phyloP scores from a whole-genome alignment of 2,888 invertebrate species.

The Drosophila peninsularis region DNA sequence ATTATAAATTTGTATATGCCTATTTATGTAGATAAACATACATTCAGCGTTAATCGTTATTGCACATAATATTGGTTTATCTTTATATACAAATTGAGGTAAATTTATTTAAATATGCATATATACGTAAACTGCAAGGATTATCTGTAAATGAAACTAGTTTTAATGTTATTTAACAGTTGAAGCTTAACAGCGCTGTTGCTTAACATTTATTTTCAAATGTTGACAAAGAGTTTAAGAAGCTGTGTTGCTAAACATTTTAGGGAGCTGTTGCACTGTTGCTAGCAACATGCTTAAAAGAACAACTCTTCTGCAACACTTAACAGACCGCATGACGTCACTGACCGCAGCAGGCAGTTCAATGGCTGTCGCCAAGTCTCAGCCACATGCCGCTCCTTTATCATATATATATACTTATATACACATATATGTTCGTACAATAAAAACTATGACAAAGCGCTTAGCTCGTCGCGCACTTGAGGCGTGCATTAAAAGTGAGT shows the following conservation, averaged over 20 bases:
- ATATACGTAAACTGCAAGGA: too few species aligned
- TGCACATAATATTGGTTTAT: background rate
- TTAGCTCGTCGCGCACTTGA: slow-evolving; percentile 37
- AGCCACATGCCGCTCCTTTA: background rate
- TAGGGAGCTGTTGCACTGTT: background rate
- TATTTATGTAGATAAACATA: background rate
- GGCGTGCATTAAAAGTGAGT: slow-evolving; percentile 35
- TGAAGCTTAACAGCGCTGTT: background rate
- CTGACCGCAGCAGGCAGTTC: slow-evolving; percentile 40
- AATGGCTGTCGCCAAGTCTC: slow-evolving; percentile 30
- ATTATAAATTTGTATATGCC: background rate
- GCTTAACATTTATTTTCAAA: background rate
- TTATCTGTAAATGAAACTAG: background rate
- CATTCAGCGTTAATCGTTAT: background rate
- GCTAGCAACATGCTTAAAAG: background rate
- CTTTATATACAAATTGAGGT: background rate
- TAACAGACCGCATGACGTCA: slow-evolving; percentile 41
- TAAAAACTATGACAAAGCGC: slow-evolving; percentile 40
- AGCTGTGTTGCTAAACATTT: background rate
- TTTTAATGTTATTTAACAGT: background rate
- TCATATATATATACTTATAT: background rate
- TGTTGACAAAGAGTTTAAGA: background rate
- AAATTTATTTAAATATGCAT: background rate
- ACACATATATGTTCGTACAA: background rate
- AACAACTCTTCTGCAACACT: slow-evolving; percentile 4